Base-by-base conservation (phyloP, 1,140 invertebrate species). In the Tetramorium parvispinum region DNA sequence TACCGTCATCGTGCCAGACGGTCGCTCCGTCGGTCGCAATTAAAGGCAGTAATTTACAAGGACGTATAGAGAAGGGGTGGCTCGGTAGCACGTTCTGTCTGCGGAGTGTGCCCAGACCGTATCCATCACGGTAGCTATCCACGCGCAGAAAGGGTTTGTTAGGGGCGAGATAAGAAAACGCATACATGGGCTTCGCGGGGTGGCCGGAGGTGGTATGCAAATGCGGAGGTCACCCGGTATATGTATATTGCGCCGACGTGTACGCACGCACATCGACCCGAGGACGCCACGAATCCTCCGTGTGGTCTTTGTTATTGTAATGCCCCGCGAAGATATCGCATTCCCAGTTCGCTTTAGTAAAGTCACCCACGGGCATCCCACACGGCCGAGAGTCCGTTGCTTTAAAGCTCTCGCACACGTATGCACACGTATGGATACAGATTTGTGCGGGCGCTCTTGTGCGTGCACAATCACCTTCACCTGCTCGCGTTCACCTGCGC, bases 281-380 rank as follows among this genome's bases (percentile, higher is more conserved):
- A 40, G 43, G 68, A 55, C 78, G 70, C 24, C 27, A 13, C 37
- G 32, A 66, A 85, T 70, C 82, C 81, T 32, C 53, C 53, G 63
- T 71, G 55, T 71, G 78, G 87, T 88, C 89, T 90, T 90, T 90
- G 89, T 90, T 90, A 90, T 90, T 90, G 79, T 90, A 90, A 90
- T 90, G 89, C 59, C 27, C 63, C 83, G 75, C 85, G 55, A 90
- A 88, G 89, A 88, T 90, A 90, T 90, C 87, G 83, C 81, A 85
- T 86, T 90, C 85, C 73, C 75, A 53, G 87, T 51, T 66, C 86
- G 71, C 88, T 88, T 77, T 78, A 51, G 71, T 75, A 78, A 89
- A 89, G 77, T 88, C 87, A 89, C 83, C 87, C 78, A 77, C 87
- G 83, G 87, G 78, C 88, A 61, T 88, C 75, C 87, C 71, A 59